A percentile compares a stretch with the other conserved stretches of the same genome.
Conservation (phyloP, 2,797 vertebrate genomes). For the Odontamblyopus rebecca region DNA sequence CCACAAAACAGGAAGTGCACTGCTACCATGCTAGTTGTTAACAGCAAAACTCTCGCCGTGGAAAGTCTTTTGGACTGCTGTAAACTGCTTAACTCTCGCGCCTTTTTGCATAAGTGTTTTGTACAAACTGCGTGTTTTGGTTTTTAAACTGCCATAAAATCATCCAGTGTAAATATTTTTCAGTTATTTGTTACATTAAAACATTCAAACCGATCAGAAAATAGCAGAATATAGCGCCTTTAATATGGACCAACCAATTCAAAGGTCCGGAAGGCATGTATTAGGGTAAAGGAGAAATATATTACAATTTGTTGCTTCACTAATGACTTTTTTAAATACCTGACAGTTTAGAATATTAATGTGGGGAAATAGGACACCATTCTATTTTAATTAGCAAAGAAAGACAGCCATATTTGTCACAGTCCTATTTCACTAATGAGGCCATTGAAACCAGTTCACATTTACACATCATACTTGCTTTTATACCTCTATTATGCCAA, state of each 20-base stretch:
- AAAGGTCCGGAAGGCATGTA: background rate
- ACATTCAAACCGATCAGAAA: too few relatives aligned
- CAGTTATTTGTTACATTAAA: too few relatives aligned
- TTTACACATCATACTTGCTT: slow-evolving; percentile 3
- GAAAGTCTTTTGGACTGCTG: too few relatives aligned
- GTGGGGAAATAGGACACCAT: slow-evolving; percentile 44
- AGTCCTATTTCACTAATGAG: slow-evolving; percentile 55
- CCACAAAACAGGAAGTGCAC: too few relatives aligned
- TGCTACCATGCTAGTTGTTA: too few relatives aligned
- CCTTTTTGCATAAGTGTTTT: too few relatives aligned
- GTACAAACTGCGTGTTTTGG: too few relatives aligned
- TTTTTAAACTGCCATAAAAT: too few relatives aligned
- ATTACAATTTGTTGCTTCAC: background rate
- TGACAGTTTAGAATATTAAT: slow-evolving; percentile 11
- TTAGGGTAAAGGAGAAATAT: too few relatives aligned
- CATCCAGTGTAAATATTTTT: too few relatives aligned
- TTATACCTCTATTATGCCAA: background rate
- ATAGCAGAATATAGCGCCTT: background rate
- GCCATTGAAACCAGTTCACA: slow-evolving; percentile 39
- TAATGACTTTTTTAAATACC: background rate
- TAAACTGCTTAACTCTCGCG: too few relatives aligned
- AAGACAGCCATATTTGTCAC: slow-evolving; percentile 16
- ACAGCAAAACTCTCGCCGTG: too few relatives aligned
- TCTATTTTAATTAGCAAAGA: slow-evolving; percentile 49
- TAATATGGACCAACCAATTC: background rate